A percentile compares a stretch with the other conserved stretches of the same genome.
phyloP scores from a whole-genome alignment of 2,888 invertebrate species.

The Andricus quercusramuli region DNA sequence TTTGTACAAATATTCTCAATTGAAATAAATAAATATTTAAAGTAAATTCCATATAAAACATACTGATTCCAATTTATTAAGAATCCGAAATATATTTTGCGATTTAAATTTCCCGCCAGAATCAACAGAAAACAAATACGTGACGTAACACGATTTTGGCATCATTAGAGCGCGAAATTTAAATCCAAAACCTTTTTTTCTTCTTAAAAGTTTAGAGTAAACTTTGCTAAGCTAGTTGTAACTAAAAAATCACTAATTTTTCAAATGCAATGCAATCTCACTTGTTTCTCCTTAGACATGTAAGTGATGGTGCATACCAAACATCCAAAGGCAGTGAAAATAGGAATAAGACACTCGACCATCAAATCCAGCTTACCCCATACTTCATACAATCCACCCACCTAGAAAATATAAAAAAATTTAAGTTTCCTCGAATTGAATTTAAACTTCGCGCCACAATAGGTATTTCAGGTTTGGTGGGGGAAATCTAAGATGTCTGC shows the following conservation, averaged over 20 bases:
- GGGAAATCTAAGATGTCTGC: no score
- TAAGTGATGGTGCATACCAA: not conserved
- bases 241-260: not conserved
- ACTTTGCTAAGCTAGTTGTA: no score
- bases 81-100: not conserved
- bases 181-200: no score
- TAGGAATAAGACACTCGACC: conserved; percentile 25
- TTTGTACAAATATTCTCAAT: not conserved
- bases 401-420: conserved; percentile 1
- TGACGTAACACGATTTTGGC: no score
- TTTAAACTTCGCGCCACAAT: no score
- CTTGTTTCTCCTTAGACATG: conserved; percentile 26
- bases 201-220: no score
- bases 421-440: not conserved
- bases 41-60: not conserved
- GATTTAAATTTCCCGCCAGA: no score
- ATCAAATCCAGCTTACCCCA: conserved; percentile 33
- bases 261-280: not conserved
- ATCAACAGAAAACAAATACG: no score
- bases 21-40: not conserved
- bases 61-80: not conserved
- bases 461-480: no score
- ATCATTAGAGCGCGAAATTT: no score
- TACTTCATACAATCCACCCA: conserved; percentile 17
- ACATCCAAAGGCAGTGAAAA: conserved; percentile 9